Evolutionary conservation across 2,797 vertebrate species (phyloP).

Genomic region (Crax fasciolata): DNA sequence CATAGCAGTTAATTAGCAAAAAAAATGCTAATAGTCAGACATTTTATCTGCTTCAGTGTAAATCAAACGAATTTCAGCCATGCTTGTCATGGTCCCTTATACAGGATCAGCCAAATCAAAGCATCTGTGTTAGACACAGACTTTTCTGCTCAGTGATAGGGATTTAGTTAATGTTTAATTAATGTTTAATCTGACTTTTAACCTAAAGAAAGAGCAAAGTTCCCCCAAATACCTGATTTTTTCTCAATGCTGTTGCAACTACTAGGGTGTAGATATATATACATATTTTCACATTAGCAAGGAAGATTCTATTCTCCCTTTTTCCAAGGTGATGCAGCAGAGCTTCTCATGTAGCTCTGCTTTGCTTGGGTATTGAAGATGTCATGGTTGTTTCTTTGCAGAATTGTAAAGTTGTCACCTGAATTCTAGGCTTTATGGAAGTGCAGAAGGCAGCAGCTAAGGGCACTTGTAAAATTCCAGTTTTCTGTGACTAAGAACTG

Average conservation of each 20-base stretch:
- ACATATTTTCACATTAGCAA: background rate
- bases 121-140: background rate
- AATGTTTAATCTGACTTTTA: slow-evolving; percentile 33
- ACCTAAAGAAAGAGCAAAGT: background rate
- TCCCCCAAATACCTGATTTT: background rate
- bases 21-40: slow-evolving; percentile 21
- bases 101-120: slow-evolving; percentile 13
- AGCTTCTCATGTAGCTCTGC: background rate
- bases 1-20: slow-evolving; percentile 6
- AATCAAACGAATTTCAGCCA: background rate
- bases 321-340: background rate
- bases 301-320: background rate
- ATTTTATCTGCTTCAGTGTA: background rate
- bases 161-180: slow-evolving; percentile 63
- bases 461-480: background rate
- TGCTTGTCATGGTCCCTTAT: background rate
- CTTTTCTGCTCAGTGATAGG: background rate
- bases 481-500: background rate
- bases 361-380: fast-evolving
- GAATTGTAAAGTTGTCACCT: background rate
- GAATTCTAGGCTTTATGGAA: background rate
- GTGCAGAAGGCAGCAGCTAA: background rate
- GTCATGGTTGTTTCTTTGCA: background rate
- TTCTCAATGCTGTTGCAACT: background rate
- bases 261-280: background rate